Evolutionary conservation across 2,113 vertebrate species (phyloP).

Genomic region (Psilopogon haemacephalus): DNA sequence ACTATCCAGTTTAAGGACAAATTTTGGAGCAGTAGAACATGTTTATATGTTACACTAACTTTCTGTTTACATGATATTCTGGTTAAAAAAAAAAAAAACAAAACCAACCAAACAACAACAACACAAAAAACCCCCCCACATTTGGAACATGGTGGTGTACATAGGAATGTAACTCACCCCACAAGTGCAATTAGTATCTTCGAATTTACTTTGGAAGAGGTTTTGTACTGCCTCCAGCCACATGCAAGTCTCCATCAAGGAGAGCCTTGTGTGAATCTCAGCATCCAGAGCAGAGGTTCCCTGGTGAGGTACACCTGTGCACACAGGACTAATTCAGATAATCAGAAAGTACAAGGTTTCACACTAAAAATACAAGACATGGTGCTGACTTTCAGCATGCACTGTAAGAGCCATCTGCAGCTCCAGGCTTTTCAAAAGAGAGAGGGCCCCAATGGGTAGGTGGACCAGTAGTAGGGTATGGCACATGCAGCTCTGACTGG

Average conservation of each 20-base stretch:
- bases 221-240: neutral
- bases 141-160: neutral
- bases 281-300: neutral
- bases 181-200: neutral
- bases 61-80: neutral
- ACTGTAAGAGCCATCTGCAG: neutral
- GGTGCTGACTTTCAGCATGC: fast-evolving
- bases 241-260: fast-evolving
- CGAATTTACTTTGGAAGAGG: conserved; percentile 19
- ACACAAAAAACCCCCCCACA: too few species aligned
- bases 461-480: neutral
- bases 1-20: neutral
- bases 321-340: neutral
- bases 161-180: neutral
- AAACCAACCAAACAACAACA: too few species aligned
- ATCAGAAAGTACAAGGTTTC: neutral
- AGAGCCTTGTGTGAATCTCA: neutral
- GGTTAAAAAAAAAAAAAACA: neutral
- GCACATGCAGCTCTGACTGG: fast-evolving
- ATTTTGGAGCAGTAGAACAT: neutral
- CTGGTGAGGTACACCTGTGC: fast-evolving
- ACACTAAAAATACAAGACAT: neutral
- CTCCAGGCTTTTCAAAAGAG: neutral
- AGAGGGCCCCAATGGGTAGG: neutral
- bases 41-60: neutral